Conservation (phyloP, 2,888 invertebrate genomes). For the Ornithoptera priamus region DNA sequence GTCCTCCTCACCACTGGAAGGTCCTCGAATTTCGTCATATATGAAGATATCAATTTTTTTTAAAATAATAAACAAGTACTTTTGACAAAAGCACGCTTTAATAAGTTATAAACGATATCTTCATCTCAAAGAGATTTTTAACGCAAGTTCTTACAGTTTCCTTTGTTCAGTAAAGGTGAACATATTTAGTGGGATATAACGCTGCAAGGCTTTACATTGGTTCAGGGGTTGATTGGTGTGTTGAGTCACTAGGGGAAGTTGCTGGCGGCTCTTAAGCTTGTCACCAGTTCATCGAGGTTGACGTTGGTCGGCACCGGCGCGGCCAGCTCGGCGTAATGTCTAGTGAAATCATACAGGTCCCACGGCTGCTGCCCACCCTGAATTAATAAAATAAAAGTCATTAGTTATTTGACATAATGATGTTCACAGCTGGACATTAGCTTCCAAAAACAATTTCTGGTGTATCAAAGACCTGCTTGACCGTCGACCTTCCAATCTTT, state of each 20-base stretch:
- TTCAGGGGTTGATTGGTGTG: neutral
- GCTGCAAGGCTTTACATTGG: conserved; percentile 2
- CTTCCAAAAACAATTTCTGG: too few relatives aligned
- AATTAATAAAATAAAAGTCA: neutral
- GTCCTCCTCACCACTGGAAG: too few relatives aligned
- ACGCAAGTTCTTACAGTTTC: conserved; percentile 2
- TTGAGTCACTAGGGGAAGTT: conserved; percentile 29
- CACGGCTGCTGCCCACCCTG: conserved; percentile 34
- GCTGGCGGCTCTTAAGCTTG: conserved; percentile 44
- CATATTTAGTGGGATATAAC: conserved; percentile 42
- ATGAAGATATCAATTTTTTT: neutral
- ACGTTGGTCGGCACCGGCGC: conserved; percentile 53
- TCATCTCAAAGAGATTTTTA: conserved; percentile 13
- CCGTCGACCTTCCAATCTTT: too few relatives aligned
- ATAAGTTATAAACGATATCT: conserved; percentile 34
- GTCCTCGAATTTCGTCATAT: neutral
- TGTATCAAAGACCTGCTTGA: too few relatives aligned
- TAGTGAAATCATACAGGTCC: conserved; percentile 45
- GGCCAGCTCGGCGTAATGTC: conserved; percentile 58
- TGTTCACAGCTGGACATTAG: too few relatives aligned
- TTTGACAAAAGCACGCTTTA: conserved; percentile 49
- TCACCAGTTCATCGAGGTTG: conserved; percentile 49
- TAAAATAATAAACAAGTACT: neutral
- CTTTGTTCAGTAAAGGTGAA: conserved; percentile 20
- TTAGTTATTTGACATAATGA: neutral